phyloP scores from a whole-genome alignment of 2,113 vertebrate species.

The Enhydra lutris region DNA sequence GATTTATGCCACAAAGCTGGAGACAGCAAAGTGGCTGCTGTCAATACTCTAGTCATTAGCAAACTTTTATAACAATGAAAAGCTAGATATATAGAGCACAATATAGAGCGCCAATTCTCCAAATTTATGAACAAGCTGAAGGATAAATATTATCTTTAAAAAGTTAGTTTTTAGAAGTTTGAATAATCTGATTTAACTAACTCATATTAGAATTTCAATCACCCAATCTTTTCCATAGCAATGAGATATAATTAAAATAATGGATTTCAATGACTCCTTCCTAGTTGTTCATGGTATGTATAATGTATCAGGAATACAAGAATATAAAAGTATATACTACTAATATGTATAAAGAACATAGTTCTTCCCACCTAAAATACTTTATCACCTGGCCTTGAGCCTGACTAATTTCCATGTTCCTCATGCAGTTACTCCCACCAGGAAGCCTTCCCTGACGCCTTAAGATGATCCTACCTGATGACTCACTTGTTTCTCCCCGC shows the following conservation, averaged over 20 bases:
- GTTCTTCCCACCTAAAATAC: neutral
- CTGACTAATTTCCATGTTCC: neutral
- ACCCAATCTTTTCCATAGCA: neutral
- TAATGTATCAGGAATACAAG: neutral
- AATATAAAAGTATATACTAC: neutral
- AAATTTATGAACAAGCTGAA: constrained; percentile 27
- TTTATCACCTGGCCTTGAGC: neutral
- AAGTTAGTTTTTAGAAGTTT: neutral
- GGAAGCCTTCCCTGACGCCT: neutral
- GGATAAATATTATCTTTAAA: neutral
- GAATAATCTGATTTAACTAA: neutral
- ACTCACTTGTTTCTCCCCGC: neutral
- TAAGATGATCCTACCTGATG: neutral
- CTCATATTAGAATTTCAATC: neutral
- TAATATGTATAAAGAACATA: neutral
- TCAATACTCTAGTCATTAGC: neutral
- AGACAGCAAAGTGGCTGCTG: neutral
- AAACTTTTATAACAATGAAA: neutral
- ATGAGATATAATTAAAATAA: neutral
- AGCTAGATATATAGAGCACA: neutral
- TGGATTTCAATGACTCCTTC: neutral
- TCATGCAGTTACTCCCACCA: neutral
- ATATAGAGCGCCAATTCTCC: neutral
- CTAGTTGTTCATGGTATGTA: neutral
- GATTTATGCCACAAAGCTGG: neutral